Percentiles rank a stretch among this genome's conserved stretches.
Evolutionary conservation across 2,113 vertebrate species (phyloP).

Genomic region (Trichechus manatus): DNA sequence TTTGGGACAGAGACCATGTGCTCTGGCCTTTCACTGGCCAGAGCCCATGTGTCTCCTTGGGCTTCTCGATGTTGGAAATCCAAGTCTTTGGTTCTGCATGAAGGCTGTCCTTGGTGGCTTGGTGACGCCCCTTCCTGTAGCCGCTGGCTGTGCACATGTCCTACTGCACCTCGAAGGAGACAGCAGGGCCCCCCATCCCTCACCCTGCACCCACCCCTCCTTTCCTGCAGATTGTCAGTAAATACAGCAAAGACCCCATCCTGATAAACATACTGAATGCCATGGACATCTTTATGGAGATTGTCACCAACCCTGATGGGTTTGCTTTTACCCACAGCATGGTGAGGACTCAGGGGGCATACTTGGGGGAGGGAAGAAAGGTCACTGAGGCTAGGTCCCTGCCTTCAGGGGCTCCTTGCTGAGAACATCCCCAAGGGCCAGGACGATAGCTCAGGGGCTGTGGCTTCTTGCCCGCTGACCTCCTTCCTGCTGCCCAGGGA

Average conservation of each 20-base stretch:
- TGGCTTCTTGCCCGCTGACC: neutral
- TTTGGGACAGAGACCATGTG: neutral
- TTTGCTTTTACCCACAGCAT: constrained; percentile 91
- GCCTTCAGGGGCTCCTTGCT: neutral
- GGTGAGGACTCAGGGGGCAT: constrained; percentile 86
- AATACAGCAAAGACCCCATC: constrained; percentile 86
- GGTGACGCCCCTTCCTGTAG: neutral
- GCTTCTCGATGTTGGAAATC: neutral
- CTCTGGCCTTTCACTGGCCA: neutral
- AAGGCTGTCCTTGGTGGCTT: neutral
- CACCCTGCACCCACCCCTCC: neutral
- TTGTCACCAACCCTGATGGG: constrained; percentile 94
- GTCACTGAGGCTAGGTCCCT: neutral
- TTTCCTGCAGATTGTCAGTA: constrained; percentile 87
- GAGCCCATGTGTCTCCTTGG: neutral
- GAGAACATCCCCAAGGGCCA: neutral
- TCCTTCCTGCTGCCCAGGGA: neutral
- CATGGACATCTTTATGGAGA: constrained; percentile 95
- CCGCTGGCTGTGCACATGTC: neutral
- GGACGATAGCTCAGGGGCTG: neutral
- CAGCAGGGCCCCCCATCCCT: neutral
- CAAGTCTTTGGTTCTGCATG: neutral
- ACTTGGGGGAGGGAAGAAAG: fast-evolving
- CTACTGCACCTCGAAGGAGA: neutral
- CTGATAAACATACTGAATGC: constrained; percentile 90